phyloP scores from a whole-genome alignment of 2,888 invertebrate species.

The Atherix ibis region DNA sequence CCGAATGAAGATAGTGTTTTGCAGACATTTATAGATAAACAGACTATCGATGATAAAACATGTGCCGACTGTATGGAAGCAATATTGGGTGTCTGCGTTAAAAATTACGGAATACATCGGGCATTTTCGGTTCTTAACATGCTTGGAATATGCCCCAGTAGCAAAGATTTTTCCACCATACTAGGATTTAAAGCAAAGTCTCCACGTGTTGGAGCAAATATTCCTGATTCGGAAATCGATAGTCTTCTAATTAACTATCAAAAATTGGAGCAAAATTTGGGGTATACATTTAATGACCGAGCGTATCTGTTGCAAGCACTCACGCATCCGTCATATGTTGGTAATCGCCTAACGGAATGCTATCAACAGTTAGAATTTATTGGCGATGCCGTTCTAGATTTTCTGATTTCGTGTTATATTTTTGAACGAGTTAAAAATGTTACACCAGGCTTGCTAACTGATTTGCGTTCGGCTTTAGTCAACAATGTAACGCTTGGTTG shows the following conservation, averaged over 20 bases:
- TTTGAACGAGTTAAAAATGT: conserved; percentile 55
- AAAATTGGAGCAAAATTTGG: conserved; percentile 46
- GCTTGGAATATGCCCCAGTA: conserved; percentile 42
- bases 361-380: conserved; percentile 83
- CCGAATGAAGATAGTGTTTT: conserved; percentile 13
- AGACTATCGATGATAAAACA: conserved; percentile 43
- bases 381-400: conserved; percentile 84
- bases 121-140: conserved; percentile 43
- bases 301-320: conserved; percentile 76
- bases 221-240: conserved; percentile 33
- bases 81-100: conserved; percentile 57
- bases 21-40: conserved; percentile 30
- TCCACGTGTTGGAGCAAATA: conserved; percentile 22
- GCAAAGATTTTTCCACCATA: conserved; percentile 18
- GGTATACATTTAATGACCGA: conserved; percentile 66
- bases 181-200: conserved; percentile 19
- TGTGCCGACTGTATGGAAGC: conserved; percentile 71
- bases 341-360: conserved; percentile 68
- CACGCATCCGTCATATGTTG: conserved; percentile 78
- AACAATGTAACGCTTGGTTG: conserved; percentile 93
- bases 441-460: conserved; percentile 78
- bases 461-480: conserved; percentile 85
- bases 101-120: conserved; percentile 32
- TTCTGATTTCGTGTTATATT: conserved; percentile 73
- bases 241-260: conserved; percentile 31